Percentiles rank a stretch among this genome's conserved stretches.
phyloP scores from a whole-genome alignment of 2,113 vertebrate species.

The Nestor notabilis region DNA sequence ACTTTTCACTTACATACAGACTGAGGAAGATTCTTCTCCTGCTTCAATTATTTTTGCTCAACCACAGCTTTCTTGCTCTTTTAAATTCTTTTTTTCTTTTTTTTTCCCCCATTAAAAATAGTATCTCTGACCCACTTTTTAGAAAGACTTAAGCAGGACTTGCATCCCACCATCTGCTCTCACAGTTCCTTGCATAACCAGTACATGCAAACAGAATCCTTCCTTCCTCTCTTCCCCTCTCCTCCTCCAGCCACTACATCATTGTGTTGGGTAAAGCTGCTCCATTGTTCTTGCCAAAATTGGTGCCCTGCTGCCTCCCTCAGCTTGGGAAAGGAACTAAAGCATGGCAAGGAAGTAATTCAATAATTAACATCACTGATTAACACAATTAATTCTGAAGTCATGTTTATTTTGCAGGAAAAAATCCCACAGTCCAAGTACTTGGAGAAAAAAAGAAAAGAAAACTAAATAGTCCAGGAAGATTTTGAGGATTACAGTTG shows the following conservation, averaged over 20 bases:
- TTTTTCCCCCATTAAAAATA: constrained; percentile 24
- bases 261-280: not conserved
- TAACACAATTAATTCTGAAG: not conserved
- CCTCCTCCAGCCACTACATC: not conserved
- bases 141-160: constrained; percentile 12
- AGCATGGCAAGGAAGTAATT: not conserved
- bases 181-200: not conserved
- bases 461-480: not conserved
- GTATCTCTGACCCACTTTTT: constrained; percentile 34
- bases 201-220: not conserved
- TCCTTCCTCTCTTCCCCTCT: not conserved
- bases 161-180: constrained; percentile 45
- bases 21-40: not conserved
- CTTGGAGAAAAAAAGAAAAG: not conserved
- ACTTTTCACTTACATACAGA: not conserved
- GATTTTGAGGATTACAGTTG: not conserved
- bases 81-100: not conserved
- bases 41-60: constrained; percentile 21
- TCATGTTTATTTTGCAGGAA: not conserved
- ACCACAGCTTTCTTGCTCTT: constrained; percentile 43
- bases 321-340: constrained; percentile 29
- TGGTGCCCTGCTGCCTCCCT: constrained; percentile 45
- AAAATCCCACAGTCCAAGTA: not conserved
- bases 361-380: not conserved
- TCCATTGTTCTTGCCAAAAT: not conserved